A percentile compares a stretch with the other conserved stretches of the same genome.
phyloP scores from a whole-genome alignment of 1,140 invertebrate genomes.

The Sycobia sp. region DNA sequence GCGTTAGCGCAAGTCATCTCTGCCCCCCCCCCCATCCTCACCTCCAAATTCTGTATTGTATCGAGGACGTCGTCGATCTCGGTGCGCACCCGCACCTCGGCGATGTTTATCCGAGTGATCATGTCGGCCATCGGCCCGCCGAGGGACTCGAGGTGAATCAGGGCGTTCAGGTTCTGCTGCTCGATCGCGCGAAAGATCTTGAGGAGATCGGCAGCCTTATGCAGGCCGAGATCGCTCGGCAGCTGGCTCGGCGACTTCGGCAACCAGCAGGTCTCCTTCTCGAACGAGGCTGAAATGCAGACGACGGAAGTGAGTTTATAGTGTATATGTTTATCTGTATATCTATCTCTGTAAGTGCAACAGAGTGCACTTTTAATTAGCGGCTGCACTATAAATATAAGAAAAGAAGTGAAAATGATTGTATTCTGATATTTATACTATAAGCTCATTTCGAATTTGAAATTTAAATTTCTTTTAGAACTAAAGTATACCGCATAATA shows the following conservation, averaged over 20 bases:
- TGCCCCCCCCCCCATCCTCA: too few species aligned
- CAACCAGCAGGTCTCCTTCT: neutral
- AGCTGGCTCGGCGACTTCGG: neutral
- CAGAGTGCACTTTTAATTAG: too few species aligned
- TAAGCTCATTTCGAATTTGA: too few species aligned
- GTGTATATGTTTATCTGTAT: too few species aligned
- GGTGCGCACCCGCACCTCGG: slow-evolving; percentile 49
- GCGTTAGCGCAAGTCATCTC: too few species aligned
- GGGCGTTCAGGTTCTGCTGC: slow-evolving; percentile 69
- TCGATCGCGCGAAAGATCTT: slow-evolving; percentile 66
- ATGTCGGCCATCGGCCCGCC: slow-evolving; percentile 63
- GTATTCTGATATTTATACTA: too few species aligned
- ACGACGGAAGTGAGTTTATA: too few species aligned
- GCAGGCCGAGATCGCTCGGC: slow-evolving; percentile 5
- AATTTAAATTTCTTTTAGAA: too few species aligned
- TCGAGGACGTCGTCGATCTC: slow-evolving; percentile 50
- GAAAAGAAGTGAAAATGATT: too few species aligned
- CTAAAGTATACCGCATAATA: too few species aligned
- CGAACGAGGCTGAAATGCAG: neutral
- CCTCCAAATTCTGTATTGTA: slow-evolving; percentile 50
- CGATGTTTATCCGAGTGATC: slow-evolving; percentile 54
- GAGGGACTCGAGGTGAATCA: slow-evolving; percentile 68
- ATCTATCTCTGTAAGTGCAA: too few species aligned
- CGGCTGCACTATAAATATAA: too few species aligned
- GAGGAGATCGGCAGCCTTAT: slow-evolving; percentile 54